phyloP scores from a whole-genome alignment of 1,140 invertebrate species.

The Caligus rogercresseyi region DNA sequence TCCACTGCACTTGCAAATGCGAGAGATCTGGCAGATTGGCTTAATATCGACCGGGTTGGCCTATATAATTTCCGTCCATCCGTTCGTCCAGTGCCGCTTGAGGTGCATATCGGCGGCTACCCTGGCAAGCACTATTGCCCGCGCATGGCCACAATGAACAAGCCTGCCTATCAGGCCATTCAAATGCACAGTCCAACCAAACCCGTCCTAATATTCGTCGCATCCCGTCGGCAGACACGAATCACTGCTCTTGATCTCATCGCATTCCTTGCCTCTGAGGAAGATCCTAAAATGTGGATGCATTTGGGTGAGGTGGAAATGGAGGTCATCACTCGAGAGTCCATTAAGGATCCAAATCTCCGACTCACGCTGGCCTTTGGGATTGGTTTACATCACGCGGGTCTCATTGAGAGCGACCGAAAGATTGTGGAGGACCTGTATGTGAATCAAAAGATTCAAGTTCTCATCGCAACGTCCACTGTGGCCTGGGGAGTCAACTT shows the following conservation, averaged over 20 bases:
- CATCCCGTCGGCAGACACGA: slow-evolving; percentile 88
- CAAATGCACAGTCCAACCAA: slow-evolving; percentile 71
- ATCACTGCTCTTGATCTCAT: slow-evolving; percentile 92
- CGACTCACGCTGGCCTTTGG: slow-evolving; percentile 89
- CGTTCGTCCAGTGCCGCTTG: slow-evolving; percentile 87
- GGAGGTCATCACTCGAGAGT: slow-evolving; percentile 26
- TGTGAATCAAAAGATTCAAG: slow-evolving; percentile 90
- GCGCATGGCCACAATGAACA: slow-evolving; percentile 98
- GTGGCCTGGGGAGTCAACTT: slow-evolving; percentile 98
- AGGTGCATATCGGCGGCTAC: slow-evolving; percentile 84
- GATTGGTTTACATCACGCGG: slow-evolving; percentile 96
- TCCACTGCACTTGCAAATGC: slow-evolving; percentile 97
- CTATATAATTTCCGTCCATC: slow-evolving; percentile 95
- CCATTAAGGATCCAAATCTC: slow-evolving; percentile 67
- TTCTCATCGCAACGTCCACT: slow-evolving; percentile 91
- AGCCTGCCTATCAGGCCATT: slow-evolving; percentile 91
- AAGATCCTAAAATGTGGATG: slow-evolving; percentile 86
- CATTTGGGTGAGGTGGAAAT: slow-evolving; percentile 51
- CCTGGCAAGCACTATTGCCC: slow-evolving; percentile 96
- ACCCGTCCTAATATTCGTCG: slow-evolving; percentile 87
- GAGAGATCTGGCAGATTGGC: slow-evolving; percentile 86
- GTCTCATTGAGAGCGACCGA: slow-evolving; percentile 73
- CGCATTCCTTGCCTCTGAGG: slow-evolving; percentile 71
- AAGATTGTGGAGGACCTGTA: slow-evolving; percentile 85
- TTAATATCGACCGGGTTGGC: slow-evolving; percentile 66